Base-by-base conservation (phyloP, 2,888 invertebrate species). In the Thyatira batis region DNA sequence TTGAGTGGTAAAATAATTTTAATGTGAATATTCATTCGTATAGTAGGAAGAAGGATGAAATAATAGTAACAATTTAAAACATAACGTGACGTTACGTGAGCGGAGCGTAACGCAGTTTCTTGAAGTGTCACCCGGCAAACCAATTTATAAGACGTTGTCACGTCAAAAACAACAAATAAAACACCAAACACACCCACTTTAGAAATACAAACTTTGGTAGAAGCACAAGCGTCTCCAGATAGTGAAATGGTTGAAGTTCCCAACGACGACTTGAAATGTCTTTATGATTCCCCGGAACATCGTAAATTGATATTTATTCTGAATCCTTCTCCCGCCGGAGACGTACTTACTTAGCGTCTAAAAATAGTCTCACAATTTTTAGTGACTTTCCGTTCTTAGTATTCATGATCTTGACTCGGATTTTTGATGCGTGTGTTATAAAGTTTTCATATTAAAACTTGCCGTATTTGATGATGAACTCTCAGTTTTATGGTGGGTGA, bases 251-350 rank as follows among this genome's bases (percentile, higher is more conserved):
- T 55, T 61, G 51, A 78, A 84, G 73, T 81, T 82, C 73, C 53
- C 64, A 55, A 60, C n/a, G 67, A 71, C 73, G 65, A 69, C 71
- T 66, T 62, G 60, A 76, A 85, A 85, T 79, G 78, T 78, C 80
- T 85, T 83, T 84, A 84, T 78, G 80, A 79, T 77, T 75, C 78
- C 70, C 67, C 65, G 66, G 71, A 73, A 74, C 73, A 65, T 73
- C 73, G 70, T 79, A 82, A 84, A 84, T 84, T 84, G 77, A 80
- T 86, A 85, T 85, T 80, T 82, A 84, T 80, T 78, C 71, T 52
- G 65, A 73, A 71, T 70, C 61, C 58, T 63, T 58, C 58, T 54
- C 53, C 53, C 52, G 39, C 45, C 21, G 45, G 45, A 10, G 57
- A 52, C 57, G 57, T 58, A 62, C 55, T 65, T 53, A 57, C 55